These are phyloP conservation scores for Meloidogyne floridensis DNA, from an alignment of 1,140 invertebrate genomes.

Conservation along the genomic window DNA sequence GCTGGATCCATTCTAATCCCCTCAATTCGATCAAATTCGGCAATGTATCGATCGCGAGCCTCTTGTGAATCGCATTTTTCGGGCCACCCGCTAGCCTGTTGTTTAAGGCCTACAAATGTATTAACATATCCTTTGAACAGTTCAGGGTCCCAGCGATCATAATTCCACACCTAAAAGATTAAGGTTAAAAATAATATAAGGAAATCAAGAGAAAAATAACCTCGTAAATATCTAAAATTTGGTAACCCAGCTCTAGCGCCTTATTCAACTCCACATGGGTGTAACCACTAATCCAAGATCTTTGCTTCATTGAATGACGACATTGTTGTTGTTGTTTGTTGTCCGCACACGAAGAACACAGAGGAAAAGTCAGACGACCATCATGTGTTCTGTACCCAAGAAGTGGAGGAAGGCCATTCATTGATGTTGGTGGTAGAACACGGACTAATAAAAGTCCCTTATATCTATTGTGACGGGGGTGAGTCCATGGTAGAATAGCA, in stretches of 20 bases:
- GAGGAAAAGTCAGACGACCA: conserved; percentile 16
- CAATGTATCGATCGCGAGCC: too few species aligned
- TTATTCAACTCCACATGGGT: conserved; percentile 29
- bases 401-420: not conserved
- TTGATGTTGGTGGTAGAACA: conserved; percentile 9
- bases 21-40: not conserved
- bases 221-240: conserved; percentile 30
- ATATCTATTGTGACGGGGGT: conserved; percentile 14
- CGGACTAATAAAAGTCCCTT: conserved; percentile 26
- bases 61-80: not conserved
- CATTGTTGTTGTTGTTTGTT: not conserved
- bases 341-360: conserved; percentile 11
- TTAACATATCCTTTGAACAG: not conserved
- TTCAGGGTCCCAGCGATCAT: not conserved
- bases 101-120: not conserved
- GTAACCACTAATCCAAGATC: conserved; percentile 6
- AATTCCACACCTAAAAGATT: not conserved
- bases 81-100: not conserved
- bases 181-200: not conserved
- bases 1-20: conserved; percentile 25
- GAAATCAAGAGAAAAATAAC: not conserved
- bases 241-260: conserved; percentile 24
- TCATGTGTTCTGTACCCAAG: not conserved
- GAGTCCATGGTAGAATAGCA: not conserved
- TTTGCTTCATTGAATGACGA: not conserved